A percentile compares a stretch with the other conserved stretches of the same genome.
Evolutionary conservation across 1,140 invertebrate genomes (phyloP).

Genomic region (Leptinotarsa texana): DNA sequence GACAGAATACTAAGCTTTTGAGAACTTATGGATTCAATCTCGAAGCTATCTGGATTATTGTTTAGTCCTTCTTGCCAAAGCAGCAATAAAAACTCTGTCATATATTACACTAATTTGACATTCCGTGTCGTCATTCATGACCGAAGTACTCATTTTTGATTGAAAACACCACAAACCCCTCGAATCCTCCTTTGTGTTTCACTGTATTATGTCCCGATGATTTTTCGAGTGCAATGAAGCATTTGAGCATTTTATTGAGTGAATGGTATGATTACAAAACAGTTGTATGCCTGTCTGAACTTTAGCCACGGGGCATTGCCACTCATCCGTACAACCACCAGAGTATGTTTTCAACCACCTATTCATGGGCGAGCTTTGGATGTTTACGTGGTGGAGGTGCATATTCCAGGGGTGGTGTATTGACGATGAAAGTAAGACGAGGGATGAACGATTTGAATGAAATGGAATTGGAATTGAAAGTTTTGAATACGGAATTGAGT

Average conservation of each 20-base stretch:
- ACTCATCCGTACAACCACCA: slow-evolving; percentile 37
- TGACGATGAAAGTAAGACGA: too few relatives aligned
- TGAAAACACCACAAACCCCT: slow-evolving; percentile 12
- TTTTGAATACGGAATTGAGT: too few relatives aligned
- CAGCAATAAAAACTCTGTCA: too few relatives aligned
- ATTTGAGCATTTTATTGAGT: slow-evolving; percentile 43
- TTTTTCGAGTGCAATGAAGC: slow-evolving; percentile 31
- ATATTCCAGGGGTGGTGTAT: too few relatives aligned
- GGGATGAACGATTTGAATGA: too few relatives aligned
- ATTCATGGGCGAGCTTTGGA: slow-evolving; percentile 29
- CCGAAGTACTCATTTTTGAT: slow-evolving; percentile 1
- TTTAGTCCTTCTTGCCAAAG: too few relatives aligned
- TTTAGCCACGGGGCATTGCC: slow-evolving; percentile 43
- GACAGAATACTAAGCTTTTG: too few relatives aligned
- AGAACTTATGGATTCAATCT: too few relatives aligned
- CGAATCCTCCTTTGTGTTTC: slow-evolving; percentile 11
- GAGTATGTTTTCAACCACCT: slow-evolving; percentile 26
- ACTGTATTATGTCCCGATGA: slow-evolving; percentile 23
- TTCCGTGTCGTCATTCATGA: not conserved
- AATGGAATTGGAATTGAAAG: too few relatives aligned
- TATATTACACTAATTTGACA: too few relatives aligned
- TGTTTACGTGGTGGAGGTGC: too few relatives aligned
- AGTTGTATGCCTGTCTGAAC: slow-evolving; percentile 40
- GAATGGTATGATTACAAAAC: slow-evolving; percentile 44
- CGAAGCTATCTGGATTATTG: too few relatives aligned